Evolutionary conservation across 2,888 invertebrate species (phyloP).

Genomic region (Tenthredo mesomela): DNA sequence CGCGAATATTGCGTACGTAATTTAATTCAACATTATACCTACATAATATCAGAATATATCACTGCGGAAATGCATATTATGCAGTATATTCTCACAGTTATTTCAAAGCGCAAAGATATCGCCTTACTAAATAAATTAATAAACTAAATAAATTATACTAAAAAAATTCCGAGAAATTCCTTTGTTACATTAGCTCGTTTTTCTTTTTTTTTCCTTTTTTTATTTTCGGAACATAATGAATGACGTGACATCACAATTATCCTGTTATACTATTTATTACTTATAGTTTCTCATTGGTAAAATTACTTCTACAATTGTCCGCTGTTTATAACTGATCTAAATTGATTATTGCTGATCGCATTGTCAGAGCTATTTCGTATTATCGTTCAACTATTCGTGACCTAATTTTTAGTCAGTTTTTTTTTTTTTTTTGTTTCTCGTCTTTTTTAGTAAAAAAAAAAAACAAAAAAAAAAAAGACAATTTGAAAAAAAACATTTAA

Average conservation of each 20-base stretch:
- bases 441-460: neutral
- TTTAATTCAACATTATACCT: neutral
- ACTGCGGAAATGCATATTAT: neutral
- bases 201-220: neutral
- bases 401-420: neutral
- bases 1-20: neutral
- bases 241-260: neutral
- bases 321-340: conserved; percentile 6
- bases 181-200: neutral
- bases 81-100: no score
- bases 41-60: neutral
- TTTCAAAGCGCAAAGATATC: neutral
- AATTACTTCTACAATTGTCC: neutral
- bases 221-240: neutral
- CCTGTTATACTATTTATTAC: neutral
- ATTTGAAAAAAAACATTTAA: no score
- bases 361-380: neutral
- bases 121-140: no score
- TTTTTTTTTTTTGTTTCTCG: neutral
- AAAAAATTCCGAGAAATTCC: neutral
- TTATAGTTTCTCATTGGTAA: neutral
- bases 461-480: neutral
- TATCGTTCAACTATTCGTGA: neutral
- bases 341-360: neutral
- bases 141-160: no score